Percentiles rank a stretch among this genome's conserved stretches.
These are phyloP conservation scores for Neotragus pygmaeus DNA, from an alignment of 2,113 vertebrate genomes.

Conservation along the genomic window DNA sequence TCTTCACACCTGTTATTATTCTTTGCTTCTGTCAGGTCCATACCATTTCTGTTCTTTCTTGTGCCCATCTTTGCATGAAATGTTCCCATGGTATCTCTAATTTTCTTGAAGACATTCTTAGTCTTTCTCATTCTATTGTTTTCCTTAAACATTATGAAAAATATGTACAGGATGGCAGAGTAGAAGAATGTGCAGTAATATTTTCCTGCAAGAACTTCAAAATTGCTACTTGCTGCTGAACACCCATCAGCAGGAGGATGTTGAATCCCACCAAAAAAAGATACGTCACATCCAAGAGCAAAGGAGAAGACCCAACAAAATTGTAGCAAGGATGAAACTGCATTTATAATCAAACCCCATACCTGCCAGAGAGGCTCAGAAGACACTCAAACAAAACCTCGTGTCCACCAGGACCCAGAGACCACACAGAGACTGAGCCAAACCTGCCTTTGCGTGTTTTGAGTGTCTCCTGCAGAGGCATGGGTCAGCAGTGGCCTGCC, in stretches of 20 bases:
- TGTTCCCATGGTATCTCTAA: background rate
- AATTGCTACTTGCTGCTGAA: background rate
- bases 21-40: background rate
- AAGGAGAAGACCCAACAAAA: background rate
- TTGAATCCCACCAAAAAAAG: background rate
- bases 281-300: background rate
- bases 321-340: background rate
- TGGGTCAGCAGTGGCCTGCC: background rate
- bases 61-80: background rate
- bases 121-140: background rate
- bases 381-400: background rate
- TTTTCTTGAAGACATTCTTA: background rate
- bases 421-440: background rate
- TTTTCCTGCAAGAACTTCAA: background rate
- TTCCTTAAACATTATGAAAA: background rate
- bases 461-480: background rate
- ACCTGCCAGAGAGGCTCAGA: background rate
- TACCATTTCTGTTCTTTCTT: background rate
- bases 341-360: background rate
- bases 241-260: rapidly evolving
- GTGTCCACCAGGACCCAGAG: background rate
- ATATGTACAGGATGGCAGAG: background rate
- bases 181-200: background rate
- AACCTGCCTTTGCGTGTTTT: background rate
- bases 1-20: background rate